Percentiles rank a stretch among this genome's conserved stretches.
These are phyloP conservation scores for Anaspis maculata DNA, from an alignment of 2,888 invertebrate genomes.

Conservation along the genomic window DNA sequence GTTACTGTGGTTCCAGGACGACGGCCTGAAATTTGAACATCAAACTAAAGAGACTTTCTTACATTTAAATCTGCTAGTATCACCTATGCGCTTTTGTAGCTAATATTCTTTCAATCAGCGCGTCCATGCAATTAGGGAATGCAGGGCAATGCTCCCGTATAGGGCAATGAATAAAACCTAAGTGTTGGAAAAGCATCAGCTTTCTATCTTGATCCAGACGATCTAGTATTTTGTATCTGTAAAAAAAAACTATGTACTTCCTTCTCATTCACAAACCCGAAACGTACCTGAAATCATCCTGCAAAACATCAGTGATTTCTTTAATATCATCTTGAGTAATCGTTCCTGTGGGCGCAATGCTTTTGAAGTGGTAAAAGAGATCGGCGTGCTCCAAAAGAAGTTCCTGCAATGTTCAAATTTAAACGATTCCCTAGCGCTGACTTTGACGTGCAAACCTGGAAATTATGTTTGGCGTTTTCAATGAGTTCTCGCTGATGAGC, in stretches of 20 bases:
- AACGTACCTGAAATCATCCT: conserved; percentile 78
- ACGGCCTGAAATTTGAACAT: conserved; percentile 41
- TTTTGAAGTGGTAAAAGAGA: conserved; percentile 87
- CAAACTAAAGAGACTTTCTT: conserved; percentile 2
- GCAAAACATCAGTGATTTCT: conserved; percentile 83
- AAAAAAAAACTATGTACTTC: conserved; percentile 15
- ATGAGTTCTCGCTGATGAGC: conserved; percentile 87
- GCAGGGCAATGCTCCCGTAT: conserved; percentile 92
- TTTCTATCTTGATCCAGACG: conserved; percentile 91
- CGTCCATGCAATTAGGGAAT: conserved; percentile 73
- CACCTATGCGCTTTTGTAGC: conserved; percentile 58
- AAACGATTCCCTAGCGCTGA: too few species aligned
- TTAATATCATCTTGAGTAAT: conserved; percentile 91
- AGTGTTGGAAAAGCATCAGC: conserved; percentile 87
- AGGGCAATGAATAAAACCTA: conserved; percentile 93
- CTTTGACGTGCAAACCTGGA: conserved; percentile 68
- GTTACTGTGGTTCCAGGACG: conserved; percentile 56
- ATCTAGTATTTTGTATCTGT: conserved; percentile 86
- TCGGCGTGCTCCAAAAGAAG: conserved; percentile 86
- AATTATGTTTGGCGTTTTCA: conserved; percentile 81
- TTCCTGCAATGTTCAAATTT: conserved; percentile 51
- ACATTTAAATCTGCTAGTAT: not conserved
- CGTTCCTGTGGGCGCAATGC: conserved; percentile 79
- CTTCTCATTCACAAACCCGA: conserved; percentile 2
- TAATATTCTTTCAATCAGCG: conserved; percentile 63